phyloP scores from a whole-genome alignment of 2,888 invertebrate species.

The Cheiracanthium punctorium region DNA sequence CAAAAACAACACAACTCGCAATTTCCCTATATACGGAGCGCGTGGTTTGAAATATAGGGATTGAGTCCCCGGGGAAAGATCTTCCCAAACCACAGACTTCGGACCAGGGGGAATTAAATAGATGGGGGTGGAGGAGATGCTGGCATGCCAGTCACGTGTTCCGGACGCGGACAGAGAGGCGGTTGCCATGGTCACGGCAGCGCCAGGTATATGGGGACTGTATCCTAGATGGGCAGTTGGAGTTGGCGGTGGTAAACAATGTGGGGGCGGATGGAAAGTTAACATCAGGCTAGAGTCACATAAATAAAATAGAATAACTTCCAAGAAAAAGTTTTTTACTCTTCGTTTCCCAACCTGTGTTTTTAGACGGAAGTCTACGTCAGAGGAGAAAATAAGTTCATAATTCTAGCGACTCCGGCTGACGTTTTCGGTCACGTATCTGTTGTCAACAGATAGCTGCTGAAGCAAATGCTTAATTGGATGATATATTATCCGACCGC shows the following conservation, averaged over 20 bases:
- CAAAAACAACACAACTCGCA: slow-evolving; percentile 40
- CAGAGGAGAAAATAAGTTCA: neutral
- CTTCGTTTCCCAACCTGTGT: neutral
- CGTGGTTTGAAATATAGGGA: slow-evolving; percentile 60
- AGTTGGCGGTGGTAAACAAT: slow-evolving; percentile 9
- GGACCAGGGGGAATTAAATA: slow-evolving; percentile 62
- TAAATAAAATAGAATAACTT: slow-evolving; percentile 13
- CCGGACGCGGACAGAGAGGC: slow-evolving; percentile 63
- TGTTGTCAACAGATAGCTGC: neutral
- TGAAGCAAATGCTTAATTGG: neutral
- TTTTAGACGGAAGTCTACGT: neutral
- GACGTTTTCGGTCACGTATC: neutral
- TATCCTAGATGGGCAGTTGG: slow-evolving; percentile 20
- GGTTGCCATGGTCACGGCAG: slow-evolving; percentile 53
- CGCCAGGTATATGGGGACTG: slow-evolving; percentile 61
- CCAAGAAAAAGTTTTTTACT: neutral
- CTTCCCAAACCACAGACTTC: slow-evolving; percentile 59
- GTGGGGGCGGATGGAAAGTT: slow-evolving; percentile 9
- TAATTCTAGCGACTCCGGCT: neutral
- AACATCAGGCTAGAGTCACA: slow-evolving; percentile 13
- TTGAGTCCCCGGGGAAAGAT: slow-evolving; percentile 51
- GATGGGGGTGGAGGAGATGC: slow-evolving; percentile 49
- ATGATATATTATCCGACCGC: neutral
- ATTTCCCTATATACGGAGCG: slow-evolving; percentile 52
- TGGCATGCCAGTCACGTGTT: slow-evolving; percentile 66